A percentile compares a stretch with the other conserved stretches of the same genome.
These are phyloP conservation scores for Calephelis virginiensis DNA, from an alignment of 1,140 invertebrate species.

Conservation along the genomic window DNA sequence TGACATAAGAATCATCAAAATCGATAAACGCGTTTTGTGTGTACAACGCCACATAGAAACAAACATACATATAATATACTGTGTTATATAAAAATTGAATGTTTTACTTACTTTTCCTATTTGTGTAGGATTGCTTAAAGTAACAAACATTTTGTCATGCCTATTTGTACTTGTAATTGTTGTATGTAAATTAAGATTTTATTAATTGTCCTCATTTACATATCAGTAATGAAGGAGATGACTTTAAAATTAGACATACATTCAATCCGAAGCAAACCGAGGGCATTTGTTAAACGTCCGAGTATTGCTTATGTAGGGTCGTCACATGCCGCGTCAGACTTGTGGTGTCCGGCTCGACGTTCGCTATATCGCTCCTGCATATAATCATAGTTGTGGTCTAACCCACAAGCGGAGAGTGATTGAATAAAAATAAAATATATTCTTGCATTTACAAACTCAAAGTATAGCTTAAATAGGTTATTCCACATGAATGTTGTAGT, in stretches of 20 bases:
- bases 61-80: no score
- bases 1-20: no score
- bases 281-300: conserved; percentile 20
- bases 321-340: conserved; percentile 60
- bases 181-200: neutral
- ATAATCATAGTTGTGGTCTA: conserved; percentile 29
- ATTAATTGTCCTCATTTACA: neutral
- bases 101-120: no score
- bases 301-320: conserved; percentile 48
- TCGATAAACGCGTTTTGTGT: no score
- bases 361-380: conserved; percentile 48
- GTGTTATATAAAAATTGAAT: no score
- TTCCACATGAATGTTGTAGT: no score
- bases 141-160: no score
- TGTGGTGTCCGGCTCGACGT: conserved; percentile 55
- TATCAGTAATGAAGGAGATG: no score
- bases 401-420: conserved; percentile 19
- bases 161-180: no score
- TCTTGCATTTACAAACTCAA: neutral
- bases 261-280: neutral
- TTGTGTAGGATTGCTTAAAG: no score
- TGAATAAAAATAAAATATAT: neutral
- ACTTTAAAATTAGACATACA: neutral
- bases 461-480: no score
- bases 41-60: no score